phyloP scores from a whole-genome alignment of 2,113 vertebrate species.

The Pteropus alecto region DNA sequence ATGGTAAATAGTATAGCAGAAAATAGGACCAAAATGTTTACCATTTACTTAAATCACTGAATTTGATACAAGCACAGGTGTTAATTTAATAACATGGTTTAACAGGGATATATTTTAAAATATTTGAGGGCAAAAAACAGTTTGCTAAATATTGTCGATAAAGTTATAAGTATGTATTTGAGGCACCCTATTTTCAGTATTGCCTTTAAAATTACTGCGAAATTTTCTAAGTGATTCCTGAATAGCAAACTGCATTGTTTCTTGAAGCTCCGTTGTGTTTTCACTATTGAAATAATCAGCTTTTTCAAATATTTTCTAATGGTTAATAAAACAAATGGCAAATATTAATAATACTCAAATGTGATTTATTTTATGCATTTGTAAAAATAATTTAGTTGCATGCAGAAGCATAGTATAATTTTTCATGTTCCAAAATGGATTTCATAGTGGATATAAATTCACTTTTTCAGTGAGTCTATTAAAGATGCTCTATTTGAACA shows the following conservation, averaged over 20 bases:
- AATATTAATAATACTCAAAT: not conserved
- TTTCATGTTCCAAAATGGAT: not conserved
- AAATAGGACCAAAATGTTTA: slow-evolving; percentile 19
- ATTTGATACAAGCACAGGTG: not conserved
- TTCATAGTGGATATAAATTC: not conserved
- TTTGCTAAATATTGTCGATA: not conserved
- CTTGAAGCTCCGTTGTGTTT: not conserved
- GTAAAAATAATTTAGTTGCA: not conserved
- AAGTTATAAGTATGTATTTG: not conserved
- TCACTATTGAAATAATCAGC: slow-evolving; percentile 13
- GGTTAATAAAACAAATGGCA: slow-evolving; percentile 14
- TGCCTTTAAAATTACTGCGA: slow-evolving; percentile 14
- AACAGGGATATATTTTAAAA: not conserved
- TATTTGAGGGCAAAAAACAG: not conserved
- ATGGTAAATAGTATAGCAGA: not conserved
- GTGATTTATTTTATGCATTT: slow-evolving; percentile 21
- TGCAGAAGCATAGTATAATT: not conserved
- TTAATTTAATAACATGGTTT: not conserved
- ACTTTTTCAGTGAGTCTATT: not conserved
- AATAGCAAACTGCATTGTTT: slow-evolving; percentile 11
- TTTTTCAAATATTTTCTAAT: slow-evolving; percentile 36
- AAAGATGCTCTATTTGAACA: not conserved
- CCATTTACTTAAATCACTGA: slow-evolving; percentile 1
- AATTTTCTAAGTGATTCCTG: not conserved
- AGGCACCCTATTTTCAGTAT: slow-evolving; percentile 18